Base-by-base conservation (phyloP, 1,140 invertebrate genomes). In the honey bee (Apis mellifera) region DNA sequence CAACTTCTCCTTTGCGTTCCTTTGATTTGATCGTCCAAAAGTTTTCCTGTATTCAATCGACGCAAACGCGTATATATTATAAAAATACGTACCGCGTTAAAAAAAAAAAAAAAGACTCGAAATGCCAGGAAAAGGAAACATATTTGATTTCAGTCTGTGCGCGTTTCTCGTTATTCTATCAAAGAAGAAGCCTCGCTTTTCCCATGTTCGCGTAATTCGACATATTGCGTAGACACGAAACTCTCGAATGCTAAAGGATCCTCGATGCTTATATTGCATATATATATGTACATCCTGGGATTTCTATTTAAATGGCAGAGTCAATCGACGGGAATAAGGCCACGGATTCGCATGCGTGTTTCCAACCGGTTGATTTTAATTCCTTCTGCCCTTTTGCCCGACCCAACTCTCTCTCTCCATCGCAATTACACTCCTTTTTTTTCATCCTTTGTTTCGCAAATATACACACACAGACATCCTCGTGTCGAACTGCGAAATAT, bases 221-320 rank as follows among this genome's bases (percentile, higher is more conserved):
- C 50, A 9, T 75, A 71, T 78, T 75, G 69, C 72, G 52, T 73
- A 73, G 15, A 68, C 19, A 55, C 23, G 23, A 55, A 69, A 76
- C 23, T 65, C 32, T 65, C 11, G 15, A 62, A 32, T 9, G 48
- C 54, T 52, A n/a, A 52, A 76, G 19, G 17, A 71, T 74, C 50
- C 59, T 66, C 70, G 83, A 23, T 42, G 57, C 15, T 26, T 1
- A 23, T 26, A 55, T 52, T n/a, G 7, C 15, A 5, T 42, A 42
- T 5, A 7, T 42, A 42, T 32, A 32, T 32, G 7, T 42, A 74
- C 60, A 64, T 55, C 23, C 48, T 21, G 60, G 11, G 72, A 66
- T 76, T 82, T 54, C 42, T n/a, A 87, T 77, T 69, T 66, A 83
- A 88, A 88, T 88, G 66, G 26, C 79, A 80, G 52, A 83, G 75